Conservation (phyloP, 2,888 invertebrate species). For the Brachyopa scutellaris region DNA sequence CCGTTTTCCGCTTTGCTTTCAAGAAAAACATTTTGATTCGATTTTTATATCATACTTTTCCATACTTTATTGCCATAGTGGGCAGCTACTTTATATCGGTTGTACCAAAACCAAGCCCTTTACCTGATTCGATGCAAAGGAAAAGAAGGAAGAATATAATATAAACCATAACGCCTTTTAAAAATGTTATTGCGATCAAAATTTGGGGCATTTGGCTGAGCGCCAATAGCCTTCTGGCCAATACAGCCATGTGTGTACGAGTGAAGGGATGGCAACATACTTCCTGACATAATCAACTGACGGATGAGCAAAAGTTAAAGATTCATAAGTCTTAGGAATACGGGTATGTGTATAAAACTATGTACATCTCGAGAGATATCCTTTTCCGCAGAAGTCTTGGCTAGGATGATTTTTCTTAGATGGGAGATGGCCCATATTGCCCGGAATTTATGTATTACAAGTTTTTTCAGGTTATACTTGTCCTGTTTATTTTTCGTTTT, state of each 20-base stretch:
- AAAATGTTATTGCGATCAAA: conserved; percentile 18
- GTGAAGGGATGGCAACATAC: background rate
- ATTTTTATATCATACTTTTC: conserved; percentile 8
- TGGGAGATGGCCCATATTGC: background rate
- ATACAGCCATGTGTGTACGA: background rate
- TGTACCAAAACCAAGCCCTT: too few relatives aligned
- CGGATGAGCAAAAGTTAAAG: background rate
- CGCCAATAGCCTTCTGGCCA: background rate
- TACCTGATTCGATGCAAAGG: background rate
- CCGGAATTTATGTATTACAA: too few relatives aligned
- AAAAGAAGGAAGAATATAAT: background rate
- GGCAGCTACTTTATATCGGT: too few relatives aligned
- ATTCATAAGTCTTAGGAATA: background rate
- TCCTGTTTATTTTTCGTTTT: too few relatives aligned
- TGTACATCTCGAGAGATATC: background rate
- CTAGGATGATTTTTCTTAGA: background rate
- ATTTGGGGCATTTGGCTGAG: conserved; percentile 2
- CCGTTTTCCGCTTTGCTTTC: conserved; percentile 23
- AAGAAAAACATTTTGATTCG: conserved; percentile 21
- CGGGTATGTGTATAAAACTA: too few relatives aligned
- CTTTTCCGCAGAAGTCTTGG: background rate
- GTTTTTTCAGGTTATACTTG: too few relatives aligned
- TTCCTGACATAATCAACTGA: background rate
- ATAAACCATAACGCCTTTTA: conserved; percentile 6
- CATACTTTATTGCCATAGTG: too few relatives aligned